Percentiles rank a stretch among this genome's conserved stretches.
phyloP scores from a whole-genome alignment of 2,113 vertebrate species.

The Caretta caretta region DNA sequence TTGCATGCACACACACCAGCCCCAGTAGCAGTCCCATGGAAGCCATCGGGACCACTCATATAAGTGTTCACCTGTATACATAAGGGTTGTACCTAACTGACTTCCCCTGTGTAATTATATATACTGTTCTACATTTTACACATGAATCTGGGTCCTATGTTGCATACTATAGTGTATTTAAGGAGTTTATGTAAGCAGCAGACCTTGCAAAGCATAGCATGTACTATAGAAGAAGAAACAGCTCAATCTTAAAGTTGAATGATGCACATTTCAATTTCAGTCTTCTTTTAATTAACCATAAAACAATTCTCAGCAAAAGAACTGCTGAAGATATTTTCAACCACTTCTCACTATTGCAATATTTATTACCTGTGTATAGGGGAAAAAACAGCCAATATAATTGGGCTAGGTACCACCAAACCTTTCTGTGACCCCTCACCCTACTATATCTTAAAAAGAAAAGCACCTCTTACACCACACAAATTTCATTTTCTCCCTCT shows the following conservation, averaged over 20 bases:
- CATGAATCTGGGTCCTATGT: not conserved
- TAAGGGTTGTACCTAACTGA: not conserved
- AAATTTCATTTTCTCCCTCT: not conserved
- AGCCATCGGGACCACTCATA: not conserved
- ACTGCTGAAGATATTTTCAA: not conserved
- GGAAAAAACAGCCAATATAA: not conserved
- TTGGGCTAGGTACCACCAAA: not conserved
- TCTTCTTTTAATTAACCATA: conserved; percentile 18
- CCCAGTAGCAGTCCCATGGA: not conserved
- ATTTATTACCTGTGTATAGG: not conserved
- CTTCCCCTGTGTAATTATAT: not conserved
- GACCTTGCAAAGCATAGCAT: not conserved
- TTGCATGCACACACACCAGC: not conserved
- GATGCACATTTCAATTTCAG: not conserved
- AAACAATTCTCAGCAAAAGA: not conserved
- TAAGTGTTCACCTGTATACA: not conserved
- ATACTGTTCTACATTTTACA: not conserved
- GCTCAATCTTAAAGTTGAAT: not conserved
- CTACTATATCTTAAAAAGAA: not conserved
- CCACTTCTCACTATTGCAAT: conserved; percentile 10
- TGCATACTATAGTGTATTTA: not conserved
- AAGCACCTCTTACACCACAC: not conserved
- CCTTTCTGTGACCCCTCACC: not conserved
- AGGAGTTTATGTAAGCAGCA: not conserved
- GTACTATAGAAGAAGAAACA: not conserved